A percentile compares a stretch with the other conserved stretches of the same genome.
Conservation (phyloP, 2,113 vertebrate genomes). For the Sinocyclocheilus rhinocerous region DNA sequence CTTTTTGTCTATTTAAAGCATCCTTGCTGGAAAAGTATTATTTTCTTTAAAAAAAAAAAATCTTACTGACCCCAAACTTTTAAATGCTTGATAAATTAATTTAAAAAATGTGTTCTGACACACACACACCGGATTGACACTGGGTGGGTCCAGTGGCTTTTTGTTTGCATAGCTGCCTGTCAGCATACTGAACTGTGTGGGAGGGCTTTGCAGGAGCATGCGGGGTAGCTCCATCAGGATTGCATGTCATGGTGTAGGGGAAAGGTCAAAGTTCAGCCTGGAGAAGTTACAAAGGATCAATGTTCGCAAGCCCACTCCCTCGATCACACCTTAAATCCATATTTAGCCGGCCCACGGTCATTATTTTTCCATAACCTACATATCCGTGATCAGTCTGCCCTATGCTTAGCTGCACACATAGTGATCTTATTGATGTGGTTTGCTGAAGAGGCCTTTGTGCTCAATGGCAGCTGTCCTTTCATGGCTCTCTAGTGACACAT, state of each 20-base stretch:
- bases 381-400: not conserved
- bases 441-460: slow-evolving; percentile 44
- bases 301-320: slow-evolving; percentile 44
- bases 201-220: slow-evolving; percentile 49
- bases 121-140: too few relatives aligned
- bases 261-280: slow-evolving; percentile 50
- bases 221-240: slow-evolving; percentile 47
- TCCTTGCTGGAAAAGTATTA: too few relatives aligned
- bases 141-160: slow-evolving; percentile 53
- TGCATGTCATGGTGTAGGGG: slow-evolving; percentile 48
- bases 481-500: slow-evolving; percentile 41
- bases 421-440: slow-evolving; percentile 17
- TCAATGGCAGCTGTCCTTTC: slow-evolving; percentile 44
- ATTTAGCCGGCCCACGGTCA: not conserved
- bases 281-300: slow-evolving; percentile 32
- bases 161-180: slow-evolving; percentile 61
- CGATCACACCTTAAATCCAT: slow-evolving; percentile 48
- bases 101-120: too few relatives aligned
- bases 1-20: too few relatives aligned
- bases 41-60: too few relatives aligned
- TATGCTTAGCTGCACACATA: not conserved
- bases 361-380: slow-evolving; percentile 34
- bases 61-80: too few relatives aligned
- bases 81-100: too few relatives aligned
- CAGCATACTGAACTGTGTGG: slow-evolving; percentile 48